Evolutionary conservation across 2,888 invertebrate species (phyloP).

Genomic region (Drosophila tanythrix): DNA sequence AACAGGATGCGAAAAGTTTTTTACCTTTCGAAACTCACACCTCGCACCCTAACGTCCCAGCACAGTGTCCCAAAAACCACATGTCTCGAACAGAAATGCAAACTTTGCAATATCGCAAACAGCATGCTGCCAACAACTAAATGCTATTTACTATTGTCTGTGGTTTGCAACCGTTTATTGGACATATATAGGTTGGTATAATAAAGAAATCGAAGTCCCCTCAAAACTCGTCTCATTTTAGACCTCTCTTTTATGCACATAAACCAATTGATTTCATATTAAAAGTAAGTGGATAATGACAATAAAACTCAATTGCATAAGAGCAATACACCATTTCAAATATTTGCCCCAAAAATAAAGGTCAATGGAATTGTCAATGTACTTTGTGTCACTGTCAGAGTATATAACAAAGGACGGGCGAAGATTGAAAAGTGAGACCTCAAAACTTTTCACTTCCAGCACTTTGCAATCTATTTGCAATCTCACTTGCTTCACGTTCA

Average conservation of each 20-base stretch:
- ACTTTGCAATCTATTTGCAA: conserved; percentile 62
- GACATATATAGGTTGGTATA: background rate
- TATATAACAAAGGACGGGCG: conserved; percentile 16
- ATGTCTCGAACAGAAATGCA: conserved; percentile 38
- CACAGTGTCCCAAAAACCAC: background rate
- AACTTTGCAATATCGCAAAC: conserved; percentile 60
- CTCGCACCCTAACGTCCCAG: conserved; percentile 13
- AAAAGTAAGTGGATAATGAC: conserved; percentile 8
- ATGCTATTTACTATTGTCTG: background rate
- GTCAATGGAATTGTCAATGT: background rate
- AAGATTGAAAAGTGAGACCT: conserved; percentile 22
- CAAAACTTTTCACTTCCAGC: conserved; percentile 65
- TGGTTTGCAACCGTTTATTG: background rate
- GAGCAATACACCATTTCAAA: background rate
- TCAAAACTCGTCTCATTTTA: background rate
- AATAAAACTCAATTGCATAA: background rate
- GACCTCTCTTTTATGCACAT: background rate
- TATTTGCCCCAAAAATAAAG: conserved; percentile 1
- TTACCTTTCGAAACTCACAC: conserved; percentile 33
- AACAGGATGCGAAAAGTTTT: conserved; percentile 38
- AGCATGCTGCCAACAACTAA: conserved; percentile 37
- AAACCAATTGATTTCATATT: background rate
- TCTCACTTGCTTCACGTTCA: conserved; percentile 36
- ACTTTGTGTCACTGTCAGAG: conserved; percentile 8
- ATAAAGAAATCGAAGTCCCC: background rate